Evolutionary conservation across 2,888 invertebrate genomes (phyloP).

Genomic region (Noctua janthe): DNA sequence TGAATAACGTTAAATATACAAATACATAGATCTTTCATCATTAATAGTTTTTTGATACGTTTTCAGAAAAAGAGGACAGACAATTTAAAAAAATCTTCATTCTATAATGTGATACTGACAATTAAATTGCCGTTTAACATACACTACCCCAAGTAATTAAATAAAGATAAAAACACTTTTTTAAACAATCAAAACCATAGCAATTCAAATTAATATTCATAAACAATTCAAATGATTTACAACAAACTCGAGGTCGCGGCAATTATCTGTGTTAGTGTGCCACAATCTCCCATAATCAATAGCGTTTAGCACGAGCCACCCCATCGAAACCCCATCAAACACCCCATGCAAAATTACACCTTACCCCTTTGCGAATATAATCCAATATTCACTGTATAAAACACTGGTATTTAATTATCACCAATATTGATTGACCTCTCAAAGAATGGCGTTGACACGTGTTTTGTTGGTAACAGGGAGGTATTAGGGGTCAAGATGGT

Average conservation of each 20-base stretch:
- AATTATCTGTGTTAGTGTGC: slow-evolving; percentile 77
- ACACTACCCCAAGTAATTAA: slow-evolving; percentile 31
- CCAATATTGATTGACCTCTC: slow-evolving; percentile 54
- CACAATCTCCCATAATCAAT: slow-evolving; percentile 77
- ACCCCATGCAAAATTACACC: slow-evolving; percentile 39
- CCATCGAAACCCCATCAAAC: slow-evolving; percentile 64
- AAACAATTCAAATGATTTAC: slow-evolving; percentile 59
- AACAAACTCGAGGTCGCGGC: slow-evolving; percentile 51
- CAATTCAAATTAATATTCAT: slow-evolving; percentile 62
- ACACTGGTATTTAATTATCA: slow-evolving; percentile 7
- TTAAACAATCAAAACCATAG: slow-evolving; percentile 1
- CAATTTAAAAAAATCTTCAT: background rate
- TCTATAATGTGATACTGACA: background rate
- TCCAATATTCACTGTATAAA: slow-evolving; percentile 23
- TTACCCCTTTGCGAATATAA: slow-evolving; percentile 15
- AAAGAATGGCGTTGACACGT: background rate
- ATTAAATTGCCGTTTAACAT: background rate
- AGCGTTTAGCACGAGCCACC: slow-evolving; percentile 70
- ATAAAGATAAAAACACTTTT: slow-evolving; percentile 11
- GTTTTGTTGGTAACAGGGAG: slow-evolving; percentile 23
- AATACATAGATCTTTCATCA: slow-evolving; percentile 8
- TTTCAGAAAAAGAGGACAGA: too few relatives aligned
- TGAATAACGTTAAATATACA: background rate
- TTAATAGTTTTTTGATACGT: background rate
- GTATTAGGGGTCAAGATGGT: slow-evolving; percentile 29